phyloP scores from a whole-genome alignment of 2,797 vertebrate genomes.

The Crenuchus spilurus region DNA sequence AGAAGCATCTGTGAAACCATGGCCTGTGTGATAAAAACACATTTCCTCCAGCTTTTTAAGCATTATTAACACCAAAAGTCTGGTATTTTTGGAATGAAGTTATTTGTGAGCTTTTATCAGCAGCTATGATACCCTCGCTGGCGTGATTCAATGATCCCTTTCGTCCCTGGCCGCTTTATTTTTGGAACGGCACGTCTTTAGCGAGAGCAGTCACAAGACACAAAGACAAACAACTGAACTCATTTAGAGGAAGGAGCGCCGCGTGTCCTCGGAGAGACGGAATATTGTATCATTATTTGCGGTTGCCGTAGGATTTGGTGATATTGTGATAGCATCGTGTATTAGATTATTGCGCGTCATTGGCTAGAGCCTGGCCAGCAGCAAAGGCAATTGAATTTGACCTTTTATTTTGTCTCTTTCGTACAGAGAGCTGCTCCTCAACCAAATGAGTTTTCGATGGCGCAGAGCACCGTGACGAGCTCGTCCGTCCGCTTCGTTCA shows the following conservation, averaged over 20 bases:
- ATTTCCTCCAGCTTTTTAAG: background rate
- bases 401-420: slow-evolving; percentile 45
- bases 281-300: slow-evolving; percentile 57
- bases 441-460: slow-evolving; percentile 35
- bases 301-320: slow-evolving; percentile 44
- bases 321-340: slow-evolving; percentile 44
- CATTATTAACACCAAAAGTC: background rate
- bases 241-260: slow-evolving; percentile 67
- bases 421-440: slow-evolving; percentile 23
- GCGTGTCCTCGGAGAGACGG: slow-evolving; percentile 58
- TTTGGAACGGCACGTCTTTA: slow-evolving; percentile 79
- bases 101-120: slow-evolving; percentile 64
- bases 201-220: slow-evolving; percentile 76
- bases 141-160: slow-evolving; percentile 76
- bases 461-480: background rate
- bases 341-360: slow-evolving; percentile 48
- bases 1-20: too few species aligned
- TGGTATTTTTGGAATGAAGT: slow-evolving; percentile 44
- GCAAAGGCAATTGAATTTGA: slow-evolving; percentile 43
- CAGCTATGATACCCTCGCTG: slow-evolving; percentile 73
- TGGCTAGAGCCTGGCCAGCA: slow-evolving; percentile 34
- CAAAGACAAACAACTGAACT: slow-evolving; percentile 78
- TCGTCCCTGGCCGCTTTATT: slow-evolving; percentile 76
- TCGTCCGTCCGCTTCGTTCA: background rate
- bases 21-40: too few species aligned